Conservation (phyloP, 1,140 invertebrate species). For the Brachionus rotundiformis region DNA sequence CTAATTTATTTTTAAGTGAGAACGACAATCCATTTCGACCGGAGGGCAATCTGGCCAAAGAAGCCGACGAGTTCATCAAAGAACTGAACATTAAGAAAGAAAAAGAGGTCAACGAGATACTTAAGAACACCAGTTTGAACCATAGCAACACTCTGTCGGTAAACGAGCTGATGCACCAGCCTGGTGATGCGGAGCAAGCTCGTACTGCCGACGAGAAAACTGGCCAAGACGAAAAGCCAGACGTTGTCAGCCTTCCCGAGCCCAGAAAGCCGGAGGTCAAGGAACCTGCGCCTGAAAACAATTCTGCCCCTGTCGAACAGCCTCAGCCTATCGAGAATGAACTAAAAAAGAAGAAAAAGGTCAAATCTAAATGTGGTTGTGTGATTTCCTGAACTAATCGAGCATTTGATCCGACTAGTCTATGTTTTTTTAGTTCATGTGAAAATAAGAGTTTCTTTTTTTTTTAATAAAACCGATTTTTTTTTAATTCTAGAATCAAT, state of each 20-base stretch:
- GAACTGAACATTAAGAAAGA: slow-evolving; percentile 34
- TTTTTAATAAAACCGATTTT: neutral
- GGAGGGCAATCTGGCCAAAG: slow-evolving; percentile 33
- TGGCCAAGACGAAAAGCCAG: neutral
- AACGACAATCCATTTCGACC: slow-evolving; percentile 42
- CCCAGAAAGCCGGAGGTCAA: neutral
- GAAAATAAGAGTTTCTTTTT: neutral
- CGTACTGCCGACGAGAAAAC: neutral
- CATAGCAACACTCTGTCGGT: neutral
- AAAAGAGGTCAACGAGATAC: neutral
- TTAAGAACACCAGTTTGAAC: slow-evolving; percentile 20
- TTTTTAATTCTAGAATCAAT: slow-evolving; percentile 17
- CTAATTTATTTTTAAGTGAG: slow-evolving; percentile 8
- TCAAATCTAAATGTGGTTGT: slow-evolving; percentile 32
- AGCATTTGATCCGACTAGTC: slow-evolving; percentile 3
- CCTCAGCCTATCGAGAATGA: slow-evolving; percentile 10
- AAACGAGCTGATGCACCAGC: neutral
- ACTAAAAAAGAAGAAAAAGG: slow-evolving; percentile 27
- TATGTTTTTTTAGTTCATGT: slow-evolving; percentile 2
- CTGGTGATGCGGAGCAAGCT: neutral
- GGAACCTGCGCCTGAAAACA: neutral
- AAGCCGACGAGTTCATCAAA: slow-evolving; percentile 27
- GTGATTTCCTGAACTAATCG: slow-evolving; percentile 13
- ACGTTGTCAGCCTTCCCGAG: neutral
- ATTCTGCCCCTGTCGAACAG: neutral